These are phyloP conservation scores for Diachasma alloeum DNA, from an alignment of 1,140 invertebrate species.

Conservation along the genomic window DNA sequence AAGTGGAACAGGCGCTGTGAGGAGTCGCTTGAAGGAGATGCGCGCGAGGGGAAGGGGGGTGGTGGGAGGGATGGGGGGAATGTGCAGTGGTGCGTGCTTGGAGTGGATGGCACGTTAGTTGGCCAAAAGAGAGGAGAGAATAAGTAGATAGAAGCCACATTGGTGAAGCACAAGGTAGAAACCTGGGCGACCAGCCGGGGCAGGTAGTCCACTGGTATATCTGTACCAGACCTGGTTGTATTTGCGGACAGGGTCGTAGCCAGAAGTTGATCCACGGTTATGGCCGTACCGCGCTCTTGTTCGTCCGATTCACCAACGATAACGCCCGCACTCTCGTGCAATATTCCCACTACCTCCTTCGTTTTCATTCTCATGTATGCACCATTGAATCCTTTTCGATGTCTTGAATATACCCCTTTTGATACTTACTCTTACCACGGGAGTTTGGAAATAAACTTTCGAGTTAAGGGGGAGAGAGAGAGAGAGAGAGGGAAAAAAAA, in stretches of 20 bases:
- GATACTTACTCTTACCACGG: not conserved
- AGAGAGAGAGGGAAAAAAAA: not conserved
- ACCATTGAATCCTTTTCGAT: slow-evolving; percentile 45
- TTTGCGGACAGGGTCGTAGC: slow-evolving; percentile 42
- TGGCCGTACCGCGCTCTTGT: slow-evolving; percentile 46
- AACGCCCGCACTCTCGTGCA: slow-evolving; percentile 44
- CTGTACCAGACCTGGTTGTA: slow-evolving; percentile 19
- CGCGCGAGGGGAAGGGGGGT: too few relatives aligned
- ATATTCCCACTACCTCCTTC: not conserved
- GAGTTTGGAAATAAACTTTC: not conserved
- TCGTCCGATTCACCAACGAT: slow-evolving; percentile 45
- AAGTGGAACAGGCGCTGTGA: slow-evolving; percentile 2
- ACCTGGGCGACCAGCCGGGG: slow-evolving; percentile 7
- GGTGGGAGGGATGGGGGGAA: too few relatives aligned
- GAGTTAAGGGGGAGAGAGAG: not conserved
- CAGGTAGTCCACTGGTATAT: slow-evolving; percentile 21
- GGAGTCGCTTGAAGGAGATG: too few relatives aligned
- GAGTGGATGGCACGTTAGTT: not conserved
- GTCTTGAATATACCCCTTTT: slow-evolving; percentile 33
- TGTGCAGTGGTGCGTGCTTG: not conserved
- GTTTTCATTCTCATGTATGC: not conserved
- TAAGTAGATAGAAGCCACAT: not conserved
- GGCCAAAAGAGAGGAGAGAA: not conserved
- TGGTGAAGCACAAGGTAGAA: not conserved
- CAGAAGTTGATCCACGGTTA: slow-evolving; percentile 58